phyloP scores from a whole-genome alignment of 2,888 invertebrate genomes.

The Clistopyga incitator region DNA sequence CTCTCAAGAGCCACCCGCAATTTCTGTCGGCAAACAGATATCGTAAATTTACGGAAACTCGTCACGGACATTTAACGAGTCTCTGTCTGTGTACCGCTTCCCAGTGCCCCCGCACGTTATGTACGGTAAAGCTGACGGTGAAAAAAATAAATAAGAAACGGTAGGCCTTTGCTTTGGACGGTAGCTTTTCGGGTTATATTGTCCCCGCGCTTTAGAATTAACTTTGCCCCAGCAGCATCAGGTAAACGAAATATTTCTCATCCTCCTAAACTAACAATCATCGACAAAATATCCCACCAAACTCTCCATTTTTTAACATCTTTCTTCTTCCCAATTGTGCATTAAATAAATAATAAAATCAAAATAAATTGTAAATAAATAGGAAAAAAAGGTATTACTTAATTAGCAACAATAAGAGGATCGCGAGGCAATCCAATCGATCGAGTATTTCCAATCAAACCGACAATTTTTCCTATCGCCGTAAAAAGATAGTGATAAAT shows the following conservation, averaged over 20 bases:
- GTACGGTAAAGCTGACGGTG: constrained; percentile 18
- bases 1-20: constrained; percentile 79
- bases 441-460: neutral
- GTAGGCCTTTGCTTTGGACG: neutral
- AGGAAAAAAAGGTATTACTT: neutral
- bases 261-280: no score
- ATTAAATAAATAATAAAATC: no score
- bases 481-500: constrained; percentile 23
- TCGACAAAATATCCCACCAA: no score
- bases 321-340: no score
- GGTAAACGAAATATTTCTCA: no score
- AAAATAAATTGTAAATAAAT: no score
- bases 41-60: constrained; percentile 70
- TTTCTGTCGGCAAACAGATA: constrained; percentile 79
- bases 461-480: neutral
- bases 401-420: neutral
- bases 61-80: constrained; percentile 50
- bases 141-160: no score
- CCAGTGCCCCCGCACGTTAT: constrained; percentile 22
- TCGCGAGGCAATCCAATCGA: neutral
- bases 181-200: constrained; percentile 7
- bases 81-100: constrained; percentile 16
- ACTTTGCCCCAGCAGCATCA: no score
- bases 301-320: no score
- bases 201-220: neutral